Evolutionary conservation across 2,888 invertebrate species (phyloP).

Genomic region (Drosophila koepferae): DNA sequence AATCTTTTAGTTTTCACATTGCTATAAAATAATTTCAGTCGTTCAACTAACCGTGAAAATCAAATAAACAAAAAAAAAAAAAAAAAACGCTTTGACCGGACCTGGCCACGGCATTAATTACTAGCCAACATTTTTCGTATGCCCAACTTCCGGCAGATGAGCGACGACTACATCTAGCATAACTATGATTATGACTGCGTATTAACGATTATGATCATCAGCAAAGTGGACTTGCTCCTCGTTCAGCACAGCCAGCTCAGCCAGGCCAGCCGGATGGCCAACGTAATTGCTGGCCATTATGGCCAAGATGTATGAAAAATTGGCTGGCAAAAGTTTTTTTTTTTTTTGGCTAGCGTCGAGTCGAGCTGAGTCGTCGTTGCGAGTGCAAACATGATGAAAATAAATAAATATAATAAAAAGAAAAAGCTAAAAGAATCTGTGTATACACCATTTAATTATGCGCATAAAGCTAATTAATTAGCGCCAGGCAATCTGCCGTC

Average conservation of each 20-base stretch:
- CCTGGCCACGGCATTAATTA: constrained; percentile 49
- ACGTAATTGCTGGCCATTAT: constrained; percentile 60
- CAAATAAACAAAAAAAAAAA: constrained; percentile 51
- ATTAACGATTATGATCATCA: constrained; percentile 32
- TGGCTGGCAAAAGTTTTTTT: constrained; percentile 31
- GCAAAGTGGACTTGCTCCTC: constrained; percentile 31
- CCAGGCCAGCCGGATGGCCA: constrained; percentile 45
- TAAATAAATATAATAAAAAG: constrained; percentile 28
- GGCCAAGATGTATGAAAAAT: constrained; percentile 54
- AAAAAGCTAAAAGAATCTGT: constrained; percentile 30
- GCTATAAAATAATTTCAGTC: constrained; percentile 7
- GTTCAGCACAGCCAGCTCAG: constrained; percentile 3
- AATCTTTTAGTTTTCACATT: constrained; percentile 5
- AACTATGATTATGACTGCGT: constrained; percentile 35
- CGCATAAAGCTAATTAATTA: constrained; percentile 64
- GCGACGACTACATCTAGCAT: constrained; percentile 35
- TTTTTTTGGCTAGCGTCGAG: constrained; percentile 11
- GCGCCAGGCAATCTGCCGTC: constrained; percentile 35
- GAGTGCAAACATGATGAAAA: constrained; percentile 55
- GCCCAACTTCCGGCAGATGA: constrained; percentile 60
- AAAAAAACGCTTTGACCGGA: constrained; percentile 3
- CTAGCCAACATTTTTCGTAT: constrained; percentile 44
- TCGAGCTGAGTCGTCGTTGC: neutral
- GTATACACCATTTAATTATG: constrained; percentile 59
- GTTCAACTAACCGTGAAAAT: constrained; percentile 69